Evolutionary conservation across 2,888 invertebrate genomes (phyloP).

Genomic region (Drosophila flavopinicola): DNA sequence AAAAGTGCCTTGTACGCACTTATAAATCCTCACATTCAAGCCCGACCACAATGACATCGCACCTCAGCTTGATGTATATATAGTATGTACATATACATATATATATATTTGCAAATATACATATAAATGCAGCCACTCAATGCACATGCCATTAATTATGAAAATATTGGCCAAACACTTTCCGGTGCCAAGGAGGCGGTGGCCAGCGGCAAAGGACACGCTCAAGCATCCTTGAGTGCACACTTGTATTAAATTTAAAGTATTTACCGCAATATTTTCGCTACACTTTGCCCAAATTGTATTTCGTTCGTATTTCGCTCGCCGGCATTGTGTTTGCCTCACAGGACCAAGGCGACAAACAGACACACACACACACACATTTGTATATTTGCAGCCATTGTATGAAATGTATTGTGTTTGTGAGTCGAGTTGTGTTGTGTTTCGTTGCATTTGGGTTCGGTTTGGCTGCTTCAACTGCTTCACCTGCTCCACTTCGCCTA

Average conservation of each 20-base stretch:
- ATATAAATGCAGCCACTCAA: slow-evolving; percentile 32
- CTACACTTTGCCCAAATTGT: slow-evolving; percentile 73
- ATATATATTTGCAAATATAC: background rate
- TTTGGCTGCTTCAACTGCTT: slow-evolving; percentile 34
- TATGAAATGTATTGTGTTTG: slow-evolving; percentile 57
- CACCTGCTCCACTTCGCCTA: slow-evolving; percentile 27
- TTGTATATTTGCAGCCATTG: slow-evolving; percentile 22
- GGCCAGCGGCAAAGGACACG: slow-evolving; percentile 23
- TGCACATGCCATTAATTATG: slow-evolving; percentile 72
- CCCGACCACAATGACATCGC: slow-evolving; percentile 28
- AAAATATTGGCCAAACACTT: slow-evolving; percentile 78
- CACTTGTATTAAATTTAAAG: slow-evolving; percentile 74
- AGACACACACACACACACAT: slow-evolving; percentile 5
- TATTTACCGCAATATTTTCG: slow-evolving; percentile 74
- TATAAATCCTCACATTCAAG: slow-evolving; percentile 7
- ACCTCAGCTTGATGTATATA: slow-evolving; percentile 59
- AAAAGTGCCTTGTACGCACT: background rate
- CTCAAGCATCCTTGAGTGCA: slow-evolving; percentile 39
- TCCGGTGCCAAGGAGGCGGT: slow-evolving; percentile 23
- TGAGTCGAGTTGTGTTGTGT: slow-evolving; percentile 42
- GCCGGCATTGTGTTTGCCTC: slow-evolving; percentile 17
- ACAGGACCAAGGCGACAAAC: slow-evolving; percentile 39
- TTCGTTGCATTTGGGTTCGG: slow-evolving; percentile 35
- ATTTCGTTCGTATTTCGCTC: slow-evolving; percentile 33
- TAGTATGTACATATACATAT: slow-evolving; percentile 22